These are phyloP conservation scores for Thelohanellus kitauei DNA, from an alignment of 30 jellyfish, hydroid and myxozoan species.

Conservation along the genomic window DNA sequence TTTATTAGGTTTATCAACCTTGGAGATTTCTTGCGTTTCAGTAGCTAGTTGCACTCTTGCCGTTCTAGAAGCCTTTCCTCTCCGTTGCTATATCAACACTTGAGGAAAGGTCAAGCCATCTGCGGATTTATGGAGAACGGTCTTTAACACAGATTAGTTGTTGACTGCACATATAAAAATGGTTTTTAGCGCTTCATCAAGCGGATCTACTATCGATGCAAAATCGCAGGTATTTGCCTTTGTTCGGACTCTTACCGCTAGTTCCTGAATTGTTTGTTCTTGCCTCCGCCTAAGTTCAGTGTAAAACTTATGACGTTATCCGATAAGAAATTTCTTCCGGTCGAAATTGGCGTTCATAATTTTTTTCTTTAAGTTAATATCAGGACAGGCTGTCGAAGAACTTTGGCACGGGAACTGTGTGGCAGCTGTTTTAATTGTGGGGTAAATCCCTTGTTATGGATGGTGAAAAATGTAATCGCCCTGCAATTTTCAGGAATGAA, in stretches of 20 bases:
- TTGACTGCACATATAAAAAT: constrained; percentile 9
- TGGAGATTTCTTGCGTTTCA: constrained; percentile 8
- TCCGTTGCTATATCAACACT: too few species aligned
- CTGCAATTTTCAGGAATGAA: too few species aligned
- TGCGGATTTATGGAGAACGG: constrained; percentile 1
- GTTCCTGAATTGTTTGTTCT: constrained; percentile 12
- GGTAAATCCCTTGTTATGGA: too few species aligned
- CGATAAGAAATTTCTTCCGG: constrained; percentile 10
- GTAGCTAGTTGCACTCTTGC: constrained; percentile 2
- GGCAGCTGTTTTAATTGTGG: too few species aligned
- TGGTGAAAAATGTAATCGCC: too few species aligned
- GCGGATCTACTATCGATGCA: constrained; percentile 11
- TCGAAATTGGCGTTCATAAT: constrained; percentile 6
- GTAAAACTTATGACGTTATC: constrained; percentile 15
- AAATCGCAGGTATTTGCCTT: constrained; percentile 13
- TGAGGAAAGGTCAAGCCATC: constrained; percentile 3
- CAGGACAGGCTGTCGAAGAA: too few species aligned
- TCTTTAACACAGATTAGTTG: constrained; percentile 8
- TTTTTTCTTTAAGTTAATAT: too few species aligned
- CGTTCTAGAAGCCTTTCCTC: too few species aligned
- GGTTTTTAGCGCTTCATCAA: constrained; percentile 11
- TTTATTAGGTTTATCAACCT: constrained; percentile 6
- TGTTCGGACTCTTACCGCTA: constrained; percentile 9
- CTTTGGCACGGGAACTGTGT: too few species aligned
- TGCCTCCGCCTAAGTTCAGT: constrained; percentile 2